Evolutionary conservation across 2,888 invertebrate genomes (phyloP), one percentile per base, ranked within the genome.

Genomic region (Andrena marginata): DNA sequence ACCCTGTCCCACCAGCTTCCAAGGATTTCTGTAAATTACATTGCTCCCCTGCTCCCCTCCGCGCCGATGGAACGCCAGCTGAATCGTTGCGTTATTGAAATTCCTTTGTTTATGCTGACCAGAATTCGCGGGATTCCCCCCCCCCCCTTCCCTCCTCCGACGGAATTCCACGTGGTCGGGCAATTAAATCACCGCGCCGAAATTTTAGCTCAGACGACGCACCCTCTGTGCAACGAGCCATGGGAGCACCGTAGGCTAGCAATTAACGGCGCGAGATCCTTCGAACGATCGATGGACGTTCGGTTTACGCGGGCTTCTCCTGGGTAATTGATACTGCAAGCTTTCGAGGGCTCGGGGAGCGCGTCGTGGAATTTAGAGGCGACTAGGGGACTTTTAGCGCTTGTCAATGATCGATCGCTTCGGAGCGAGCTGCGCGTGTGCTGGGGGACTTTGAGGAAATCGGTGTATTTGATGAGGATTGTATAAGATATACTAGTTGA

Each of bases 141-240:
- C 42, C 13, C 23, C 23, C 23, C 23, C 31, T 10, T 33, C 74
- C 3, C 13, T 42, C n/a, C n/a, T n/a, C n/a, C n/a, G 42, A 29
- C 51, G 49, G 33, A 35, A 71, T 60, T 51, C 56, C 51, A 29
- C 69, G 31, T 54, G 56, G 54, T 8, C 51, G 77, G 42, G 72
- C 72, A 74, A 72, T 80, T 80, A 71, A 84, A 83, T 83, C 77
- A 77, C 70, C 54, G 65, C 59, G 42, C 48, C 56, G 68, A 74
- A 74, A 74, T 74, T 74, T 74, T 56, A n/a, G 56, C 16, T 20
- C 8, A 64, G 26, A 23, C 75, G 65, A 49, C 69, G 74, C 33
- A 16, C 20, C 60, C 51, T 13, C 63, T 42, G 35, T 8, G 75
- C 10, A 42, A 8, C 60, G 26, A 23, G 23, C n/a, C n/a, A 1